Evolutionary conservation across 2,888 invertebrate species (phyloP).

Genomic region (Pyrrhia umbra): DNA sequence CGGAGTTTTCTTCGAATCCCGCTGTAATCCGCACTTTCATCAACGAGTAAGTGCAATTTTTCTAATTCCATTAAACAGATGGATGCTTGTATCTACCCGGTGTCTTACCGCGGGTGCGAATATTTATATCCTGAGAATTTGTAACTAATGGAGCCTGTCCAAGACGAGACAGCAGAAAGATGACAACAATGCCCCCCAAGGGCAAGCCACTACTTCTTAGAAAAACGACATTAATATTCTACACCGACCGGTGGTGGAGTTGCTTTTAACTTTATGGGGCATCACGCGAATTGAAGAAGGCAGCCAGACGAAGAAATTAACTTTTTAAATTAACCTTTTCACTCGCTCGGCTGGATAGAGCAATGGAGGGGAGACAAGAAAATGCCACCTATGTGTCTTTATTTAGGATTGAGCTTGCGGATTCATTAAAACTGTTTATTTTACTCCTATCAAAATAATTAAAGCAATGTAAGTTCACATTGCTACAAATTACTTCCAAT

Average conservation of each 20-base stretch:
- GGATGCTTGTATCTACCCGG: slow-evolving; percentile 53
- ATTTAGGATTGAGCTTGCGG: slow-evolving; percentile 29
- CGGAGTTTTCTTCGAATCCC: slow-evolving; percentile 2
- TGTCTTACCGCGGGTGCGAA: slow-evolving; percentile 57
- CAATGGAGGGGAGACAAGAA: slow-evolving; percentile 48
- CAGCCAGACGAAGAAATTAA: slow-evolving; percentile 72
- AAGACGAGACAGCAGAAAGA: slow-evolving; percentile 77
- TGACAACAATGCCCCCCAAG: slow-evolving; percentile 73
- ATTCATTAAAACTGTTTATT: slow-evolving; percentile 29
- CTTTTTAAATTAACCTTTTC: slow-evolving; percentile 72
- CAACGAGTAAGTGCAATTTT: slow-evolving; percentile 43
- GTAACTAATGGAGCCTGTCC: slow-evolving; percentile 83
- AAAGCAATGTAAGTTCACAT: too few species aligned
- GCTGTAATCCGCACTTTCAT: slow-evolving; percentile 25
- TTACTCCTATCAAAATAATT: neutral
- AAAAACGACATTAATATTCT: slow-evolving; percentile 83
- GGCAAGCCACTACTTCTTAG: slow-evolving; percentile 71
- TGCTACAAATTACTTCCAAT: too few species aligned
- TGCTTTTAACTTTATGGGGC: slow-evolving; percentile 78
- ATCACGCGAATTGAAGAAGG: slow-evolving; percentile 73
- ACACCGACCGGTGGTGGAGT: slow-evolving; percentile 66
- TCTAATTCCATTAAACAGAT: slow-evolving; percentile 60
- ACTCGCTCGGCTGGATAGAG: slow-evolving; percentile 49
- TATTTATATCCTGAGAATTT: slow-evolving; percentile 77
- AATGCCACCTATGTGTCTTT: slow-evolving; percentile 54